These are phyloP conservation scores for Geopemphigus sp. DNA, from an alignment of 1,140 invertebrate genomes.

Conservation along the genomic window DNA sequence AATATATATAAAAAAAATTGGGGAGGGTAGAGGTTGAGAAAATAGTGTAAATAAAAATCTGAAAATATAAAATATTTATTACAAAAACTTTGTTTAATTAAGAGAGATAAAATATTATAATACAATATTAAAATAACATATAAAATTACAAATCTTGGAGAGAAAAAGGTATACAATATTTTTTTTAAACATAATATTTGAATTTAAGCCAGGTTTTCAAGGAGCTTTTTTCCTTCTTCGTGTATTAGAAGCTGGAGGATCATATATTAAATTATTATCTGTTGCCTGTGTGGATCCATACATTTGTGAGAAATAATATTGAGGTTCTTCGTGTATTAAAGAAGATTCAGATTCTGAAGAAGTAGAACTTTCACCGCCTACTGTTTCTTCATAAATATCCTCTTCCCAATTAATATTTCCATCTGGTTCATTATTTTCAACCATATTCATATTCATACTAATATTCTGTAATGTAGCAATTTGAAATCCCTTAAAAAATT, in stretches of 20 bases:
- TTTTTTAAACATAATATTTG: neutral
- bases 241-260: conserved; percentile 30
- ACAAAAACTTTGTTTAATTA: conserved; percentile 8
- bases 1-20: too few relatives aligned
- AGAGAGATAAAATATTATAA: neutral
- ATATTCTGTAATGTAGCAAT: conserved; percentile 18
- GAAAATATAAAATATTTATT: neutral
- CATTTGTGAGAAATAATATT: conserved; percentile 28
- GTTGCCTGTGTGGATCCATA: neutral
- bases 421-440: conserved; percentile 19
- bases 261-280: neutral
- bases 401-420: conserved; percentile 24
- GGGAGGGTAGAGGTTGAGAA: too few relatives aligned
- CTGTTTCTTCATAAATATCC: neutral
- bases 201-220: neutral
- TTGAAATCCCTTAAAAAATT: conserved; percentile 10
- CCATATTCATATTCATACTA: neutral
- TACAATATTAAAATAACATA: conserved; percentile 7
- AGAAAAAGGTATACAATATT: neutral
- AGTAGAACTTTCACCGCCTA: neutral
- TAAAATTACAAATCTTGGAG: neutral
- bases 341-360: neutral
- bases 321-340: neutral
- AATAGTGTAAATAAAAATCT: neutral
- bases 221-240: conserved; percentile 25